Evolutionary conservation across 2,888 invertebrate genomes (phyloP).

Genomic region (Rhaphigaster nebulosa): DNA sequence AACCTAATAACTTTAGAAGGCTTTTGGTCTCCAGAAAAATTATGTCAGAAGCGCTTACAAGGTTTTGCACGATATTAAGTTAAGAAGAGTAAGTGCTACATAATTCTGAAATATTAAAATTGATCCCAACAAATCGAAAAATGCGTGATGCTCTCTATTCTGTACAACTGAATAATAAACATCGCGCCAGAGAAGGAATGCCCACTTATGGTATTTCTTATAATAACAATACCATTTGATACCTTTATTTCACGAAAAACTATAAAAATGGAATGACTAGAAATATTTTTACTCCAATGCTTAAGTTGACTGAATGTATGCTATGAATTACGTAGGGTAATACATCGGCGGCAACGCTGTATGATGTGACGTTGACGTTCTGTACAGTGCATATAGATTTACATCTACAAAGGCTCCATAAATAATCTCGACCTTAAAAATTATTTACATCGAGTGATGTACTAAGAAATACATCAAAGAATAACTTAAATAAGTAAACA

Average conservation of each 20-base stretch:
- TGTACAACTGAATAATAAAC: background rate
- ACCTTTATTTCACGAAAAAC: background rate
- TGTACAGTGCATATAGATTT: background rate
- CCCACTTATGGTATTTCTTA: background rate
- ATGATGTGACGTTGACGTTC: background rate
- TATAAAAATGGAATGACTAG: background rate
- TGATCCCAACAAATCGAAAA: background rate
- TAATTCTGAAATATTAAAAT: background rate
- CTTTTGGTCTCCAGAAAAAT: too few relatives aligned
- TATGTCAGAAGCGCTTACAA: too few relatives aligned
- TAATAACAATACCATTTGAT: background rate
- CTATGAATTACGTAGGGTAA: background rate
- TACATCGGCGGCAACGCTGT: background rate
- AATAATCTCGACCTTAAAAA: background rate
- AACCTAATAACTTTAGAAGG: too few relatives aligned
- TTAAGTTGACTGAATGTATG: background rate
- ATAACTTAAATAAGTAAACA: background rate
- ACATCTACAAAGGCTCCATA: too few relatives aligned
- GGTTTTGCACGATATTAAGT: too few relatives aligned
- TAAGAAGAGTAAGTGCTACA: too few relatives aligned
- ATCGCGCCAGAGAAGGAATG: background rate
- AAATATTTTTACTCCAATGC: background rate
- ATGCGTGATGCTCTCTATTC: background rate
- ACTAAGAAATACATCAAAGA: too few relatives aligned
- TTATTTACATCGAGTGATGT: background rate